Evolutionary conservation across 1,140 invertebrate species (phyloP).

Genomic region (Maniola jurtina): DNA sequence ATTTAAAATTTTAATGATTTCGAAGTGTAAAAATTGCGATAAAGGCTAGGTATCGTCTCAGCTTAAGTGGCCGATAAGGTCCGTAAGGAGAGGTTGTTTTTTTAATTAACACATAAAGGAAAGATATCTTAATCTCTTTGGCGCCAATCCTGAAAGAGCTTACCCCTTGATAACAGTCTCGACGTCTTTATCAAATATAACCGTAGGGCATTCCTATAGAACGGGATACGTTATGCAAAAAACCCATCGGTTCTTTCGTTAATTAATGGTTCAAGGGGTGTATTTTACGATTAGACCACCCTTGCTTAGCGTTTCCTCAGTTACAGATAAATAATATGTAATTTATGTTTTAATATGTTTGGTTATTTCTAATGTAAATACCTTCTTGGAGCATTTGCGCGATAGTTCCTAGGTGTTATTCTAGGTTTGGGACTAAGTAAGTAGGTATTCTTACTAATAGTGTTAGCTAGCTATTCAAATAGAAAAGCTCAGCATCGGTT

Average conservation of each 20-base stretch:
- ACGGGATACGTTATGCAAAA: slow-evolving; percentile 68
- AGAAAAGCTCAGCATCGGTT: too few relatives aligned
- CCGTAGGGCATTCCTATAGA: slow-evolving; percentile 60
- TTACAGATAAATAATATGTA: slow-evolving; percentile 11
- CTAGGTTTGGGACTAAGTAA: too few relatives aligned
- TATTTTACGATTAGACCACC: slow-evolving; percentile 56
- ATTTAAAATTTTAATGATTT: slow-evolving; percentile 55
- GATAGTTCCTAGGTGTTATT: too few relatives aligned
- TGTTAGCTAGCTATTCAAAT: too few relatives aligned
- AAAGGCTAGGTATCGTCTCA: slow-evolving; percentile 62
- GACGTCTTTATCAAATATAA: slow-evolving; percentile 66
- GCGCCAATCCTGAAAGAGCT: slow-evolving; percentile 73
- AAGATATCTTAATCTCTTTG: slow-evolving; percentile 75
- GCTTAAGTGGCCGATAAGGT: slow-evolving; percentile 72
- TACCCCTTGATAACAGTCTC: slow-evolving; percentile 68
- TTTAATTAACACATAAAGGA: slow-evolving; percentile 76
- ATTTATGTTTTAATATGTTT: not conserved
- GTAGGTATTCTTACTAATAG: too few relatives aligned
- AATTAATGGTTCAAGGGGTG: slow-evolving; percentile 58
- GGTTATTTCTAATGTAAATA: not conserved
- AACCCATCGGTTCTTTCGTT: slow-evolving; percentile 52
- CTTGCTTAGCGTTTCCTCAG: slow-evolving; percentile 24
- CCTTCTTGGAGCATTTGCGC: not conserved
- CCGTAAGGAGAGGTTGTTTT: slow-evolving; percentile 68
- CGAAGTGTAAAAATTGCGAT: slow-evolving; percentile 72